Evolutionary conservation across 1,140 invertebrate genomes (phyloP).

Genomic region (Riptortus pedestris): DNA sequence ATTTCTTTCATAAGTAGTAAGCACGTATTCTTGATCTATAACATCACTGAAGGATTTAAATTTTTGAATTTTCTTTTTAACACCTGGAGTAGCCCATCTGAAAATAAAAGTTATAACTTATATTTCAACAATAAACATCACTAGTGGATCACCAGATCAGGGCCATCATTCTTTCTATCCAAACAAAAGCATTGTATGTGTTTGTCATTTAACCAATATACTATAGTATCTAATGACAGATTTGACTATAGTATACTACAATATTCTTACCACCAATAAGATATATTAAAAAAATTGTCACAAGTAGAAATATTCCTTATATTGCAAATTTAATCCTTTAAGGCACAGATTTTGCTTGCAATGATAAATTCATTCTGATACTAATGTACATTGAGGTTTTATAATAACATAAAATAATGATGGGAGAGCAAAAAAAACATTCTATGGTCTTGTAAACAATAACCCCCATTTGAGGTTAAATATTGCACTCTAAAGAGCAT

Average conservation of each 20-base stretch:
- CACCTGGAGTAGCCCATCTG: slow-evolving; percentile 63
- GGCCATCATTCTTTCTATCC: neutral
- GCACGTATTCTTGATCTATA: slow-evolving; percentile 55
- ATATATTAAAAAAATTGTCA: slow-evolving; percentile 11
- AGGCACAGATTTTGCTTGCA: no score
- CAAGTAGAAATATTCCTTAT: no score
- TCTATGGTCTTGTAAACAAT: no score
- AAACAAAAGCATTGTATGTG: neutral
- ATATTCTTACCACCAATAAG: slow-evolving; percentile 9
- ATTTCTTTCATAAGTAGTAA: slow-evolving; percentile 68
- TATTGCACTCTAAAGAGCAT: no score
- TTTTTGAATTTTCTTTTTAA: slow-evolving; percentile 52
- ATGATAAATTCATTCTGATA: no score
- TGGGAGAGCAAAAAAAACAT: no score
- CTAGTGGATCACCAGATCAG: neutral
- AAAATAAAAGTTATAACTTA: no score
- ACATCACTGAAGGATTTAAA: slow-evolving; percentile 55
- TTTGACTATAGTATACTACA: slow-evolving; percentile 24
- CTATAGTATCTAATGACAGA: slow-evolving; percentile 28
- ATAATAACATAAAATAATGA: no score
- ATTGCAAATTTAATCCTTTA: no score
- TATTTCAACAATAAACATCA: neutral
- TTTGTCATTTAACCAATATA: neutral
- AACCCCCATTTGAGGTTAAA: no score
- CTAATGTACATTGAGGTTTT: no score